Conservation (phyloP, 2,888 invertebrate species). For the Thereva nobilitata region DNA sequence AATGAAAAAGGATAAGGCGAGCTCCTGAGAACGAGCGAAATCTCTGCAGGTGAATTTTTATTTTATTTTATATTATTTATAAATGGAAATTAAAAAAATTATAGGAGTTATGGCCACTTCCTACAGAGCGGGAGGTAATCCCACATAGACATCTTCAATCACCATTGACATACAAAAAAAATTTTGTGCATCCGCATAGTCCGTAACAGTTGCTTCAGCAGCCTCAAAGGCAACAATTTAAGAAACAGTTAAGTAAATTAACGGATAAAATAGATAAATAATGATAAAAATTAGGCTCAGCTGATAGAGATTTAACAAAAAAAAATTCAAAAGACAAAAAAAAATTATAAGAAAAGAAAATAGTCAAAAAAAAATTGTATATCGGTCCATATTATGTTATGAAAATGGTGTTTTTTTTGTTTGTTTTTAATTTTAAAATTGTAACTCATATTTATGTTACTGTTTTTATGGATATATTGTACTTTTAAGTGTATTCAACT, state of each 20-base stretch:
- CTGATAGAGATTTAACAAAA: conserved; percentile 24
- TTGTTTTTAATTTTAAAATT: too few relatives aligned
- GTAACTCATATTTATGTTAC: too few relatives aligned
- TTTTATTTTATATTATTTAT: neutral
- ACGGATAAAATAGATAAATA: conserved; percentile 37
- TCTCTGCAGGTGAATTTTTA: conserved; percentile 45
- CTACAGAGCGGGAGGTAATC: conserved; percentile 70
- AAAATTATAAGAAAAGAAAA: conserved; percentile 2
- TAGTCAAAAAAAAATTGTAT: neutral
- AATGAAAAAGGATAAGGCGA: conserved; percentile 68
- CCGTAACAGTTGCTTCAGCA: conserved; percentile 44
- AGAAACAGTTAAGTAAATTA: conserved; percentile 37
- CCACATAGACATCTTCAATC: conserved; percentile 70
- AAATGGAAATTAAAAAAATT: conserved; percentile 22
- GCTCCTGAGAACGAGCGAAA: conserved; percentile 70
- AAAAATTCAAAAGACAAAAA: conserved; percentile 24
- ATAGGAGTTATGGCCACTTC: conserved; percentile 65
- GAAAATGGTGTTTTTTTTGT: neutral
- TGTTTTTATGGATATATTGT: too few relatives aligned
- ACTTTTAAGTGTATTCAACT: too few relatives aligned
- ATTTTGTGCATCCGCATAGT: conserved; percentile 43
- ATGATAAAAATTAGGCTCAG: conserved; percentile 20
- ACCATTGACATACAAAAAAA: conserved; percentile 61
- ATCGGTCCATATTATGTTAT: too few relatives aligned
- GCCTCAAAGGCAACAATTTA: conserved; percentile 37